These are phyloP conservation scores for Apantesis nais DNA, from an alignment of 2,888 invertebrate species.

Conservation along the genomic window DNA sequence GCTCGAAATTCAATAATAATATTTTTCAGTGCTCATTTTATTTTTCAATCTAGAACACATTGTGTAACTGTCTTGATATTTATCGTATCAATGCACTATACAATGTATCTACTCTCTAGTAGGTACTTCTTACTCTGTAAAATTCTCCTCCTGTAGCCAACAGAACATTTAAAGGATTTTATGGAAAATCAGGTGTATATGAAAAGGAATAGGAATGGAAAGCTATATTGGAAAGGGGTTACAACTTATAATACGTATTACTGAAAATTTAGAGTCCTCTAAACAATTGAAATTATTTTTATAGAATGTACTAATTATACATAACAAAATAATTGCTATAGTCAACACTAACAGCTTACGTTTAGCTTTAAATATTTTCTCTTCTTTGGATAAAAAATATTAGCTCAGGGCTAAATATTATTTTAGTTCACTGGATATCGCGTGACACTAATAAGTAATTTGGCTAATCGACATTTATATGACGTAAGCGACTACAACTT, in stretches of 20 bases:
- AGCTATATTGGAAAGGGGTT: background rate
- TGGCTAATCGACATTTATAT: constrained; percentile 72
- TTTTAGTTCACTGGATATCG: constrained; percentile 53
- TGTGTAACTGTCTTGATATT: too few relatives aligned
- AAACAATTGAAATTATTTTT: background rate
- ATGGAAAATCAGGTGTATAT: background rate
- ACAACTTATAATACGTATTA: too few relatives aligned
- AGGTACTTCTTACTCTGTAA: too few relatives aligned
- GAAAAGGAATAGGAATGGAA: background rate
- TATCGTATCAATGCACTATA: too few relatives aligned
- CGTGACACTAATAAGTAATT: constrained; percentile 72
- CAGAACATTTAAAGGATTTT: too few relatives aligned
- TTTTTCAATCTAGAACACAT: too few relatives aligned
- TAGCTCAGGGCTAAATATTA: background rate
- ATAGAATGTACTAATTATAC: background rate
- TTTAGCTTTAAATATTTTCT: background rate
- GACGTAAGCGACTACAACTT: background rate
- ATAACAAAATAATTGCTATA: background rate
- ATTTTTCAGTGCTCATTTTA: too few relatives aligned
- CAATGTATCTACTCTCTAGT: too few relatives aligned
- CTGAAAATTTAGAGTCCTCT: background rate
- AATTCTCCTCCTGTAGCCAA: too few relatives aligned
- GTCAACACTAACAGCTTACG: background rate
- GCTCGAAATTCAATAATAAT: too few relatives aligned
- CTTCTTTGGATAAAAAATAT: background rate